Evolutionary conservation across 2,113 vertebrate species (phyloP), one percentile per base, ranked within the genome.

Genomic region (Rhinopomastus cyanomelas): DNA sequence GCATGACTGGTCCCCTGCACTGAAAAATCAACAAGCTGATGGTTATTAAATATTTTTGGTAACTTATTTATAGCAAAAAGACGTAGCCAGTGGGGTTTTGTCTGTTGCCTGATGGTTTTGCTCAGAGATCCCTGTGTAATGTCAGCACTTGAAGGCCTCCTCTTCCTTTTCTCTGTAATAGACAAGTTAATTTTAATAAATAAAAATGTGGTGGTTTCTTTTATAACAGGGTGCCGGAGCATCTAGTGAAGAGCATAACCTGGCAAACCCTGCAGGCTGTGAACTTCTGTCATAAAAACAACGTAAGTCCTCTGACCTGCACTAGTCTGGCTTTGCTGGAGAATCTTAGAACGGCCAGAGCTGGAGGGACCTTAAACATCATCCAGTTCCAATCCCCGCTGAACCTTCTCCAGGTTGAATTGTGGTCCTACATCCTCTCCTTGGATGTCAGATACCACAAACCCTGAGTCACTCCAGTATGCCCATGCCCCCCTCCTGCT

Each of bases 231-330:
- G 97, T 98, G 59, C 99, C 99, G 2, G 99, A 99, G 90, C 97
- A 98, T 69, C 97, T 99, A 2, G 98, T 98, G 73, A 99, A 97
- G 95, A 99, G 97, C 89, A 99, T 99, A 73, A 98, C 97, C 69
- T 99, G 99, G 99, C 99, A 99, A 96, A 99, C 98, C 4, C 97
- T 99, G 29, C 98, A 99, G 72, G 99, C 98, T 16, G 98, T 99
- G 56, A 99, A 99, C 97, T 99, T 99, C 96, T 99, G 99, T 93
- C 99, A 99, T 87, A 98, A 98, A 94, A 98, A 99, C 85, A 99
- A 98, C 1, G 99, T 99, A 96, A 98, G 98, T 95, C 21, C 51
- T 57, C 62, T n/a, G 3, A 60, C 37, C 62, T 37, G 32, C 79
- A 16, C 53, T 30, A 23, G 17, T 4, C 0, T 2, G 12, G 30